A percentile compares a stretch with the other conserved stretches of the same genome.
phyloP scores from a whole-genome alignment of 2,113 vertebrate species.

The Antigone vipio region DNA sequence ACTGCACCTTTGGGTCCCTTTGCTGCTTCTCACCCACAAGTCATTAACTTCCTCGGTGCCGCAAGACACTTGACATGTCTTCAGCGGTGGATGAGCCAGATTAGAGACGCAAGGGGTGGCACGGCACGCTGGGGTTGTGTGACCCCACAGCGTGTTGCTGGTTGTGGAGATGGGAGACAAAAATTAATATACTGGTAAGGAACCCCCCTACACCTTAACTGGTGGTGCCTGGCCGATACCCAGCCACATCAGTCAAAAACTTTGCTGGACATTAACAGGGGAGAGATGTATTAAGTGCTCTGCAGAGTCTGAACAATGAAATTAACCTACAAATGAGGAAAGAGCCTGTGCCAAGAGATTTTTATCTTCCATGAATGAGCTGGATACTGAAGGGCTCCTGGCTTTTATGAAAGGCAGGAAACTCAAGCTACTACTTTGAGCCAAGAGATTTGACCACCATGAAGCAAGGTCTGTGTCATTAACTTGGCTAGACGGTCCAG shows the following conservation, averaged over 20 bases:
- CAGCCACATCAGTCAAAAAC: background rate
- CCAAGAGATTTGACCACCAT: conserved; percentile 41
- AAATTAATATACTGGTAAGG: rapidly evolving
- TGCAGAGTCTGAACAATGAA: conserved; percentile 23
- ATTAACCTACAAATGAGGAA: conserved; percentile 40
- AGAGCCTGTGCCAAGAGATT: conserved; percentile 66
- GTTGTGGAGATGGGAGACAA: background rate
- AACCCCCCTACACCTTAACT: background rate
- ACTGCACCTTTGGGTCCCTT: background rate
- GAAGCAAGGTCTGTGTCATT: conserved; percentile 51
- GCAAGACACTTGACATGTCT: background rate
- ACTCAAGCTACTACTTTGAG: conserved; percentile 44
- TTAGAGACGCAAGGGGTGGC: background rate
- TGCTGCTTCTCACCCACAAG: background rate
- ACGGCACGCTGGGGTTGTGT: background rate
- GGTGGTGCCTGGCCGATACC: background rate
- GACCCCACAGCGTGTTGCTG: background rate
- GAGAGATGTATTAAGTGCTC: conserved; percentile 3
- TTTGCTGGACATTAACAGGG: background rate
- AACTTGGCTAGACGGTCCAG: conserved; percentile 25
- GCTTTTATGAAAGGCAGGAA: conserved; percentile 63
- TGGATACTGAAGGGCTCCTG: conserved; percentile 40
- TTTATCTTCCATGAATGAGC: conserved; percentile 58
- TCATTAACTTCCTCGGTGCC: rapidly evolving
- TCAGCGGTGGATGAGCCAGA: background rate